These are phyloP conservation scores for Sceloporus undulatus DNA, from an alignment of 2,113 vertebrate genomes.

Conservation along the genomic window DNA sequence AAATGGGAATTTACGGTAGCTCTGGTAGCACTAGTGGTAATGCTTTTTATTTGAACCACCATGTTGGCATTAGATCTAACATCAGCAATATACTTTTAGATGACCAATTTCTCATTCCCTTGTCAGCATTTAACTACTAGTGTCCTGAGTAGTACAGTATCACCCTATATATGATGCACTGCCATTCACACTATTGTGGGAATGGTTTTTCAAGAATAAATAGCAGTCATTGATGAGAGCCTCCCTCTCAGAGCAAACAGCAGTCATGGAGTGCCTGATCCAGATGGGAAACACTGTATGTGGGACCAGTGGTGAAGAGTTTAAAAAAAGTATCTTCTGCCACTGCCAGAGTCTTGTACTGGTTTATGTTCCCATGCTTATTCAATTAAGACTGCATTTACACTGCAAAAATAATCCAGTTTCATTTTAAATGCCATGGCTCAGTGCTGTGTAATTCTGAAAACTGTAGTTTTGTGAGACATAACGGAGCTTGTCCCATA, in stretches of 20 bases:
- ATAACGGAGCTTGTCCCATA: too few relatives aligned
- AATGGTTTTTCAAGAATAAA: not conserved
- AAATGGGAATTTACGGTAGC: conserved; percentile 33
- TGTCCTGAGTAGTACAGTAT: not conserved
- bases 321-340: not conserved
- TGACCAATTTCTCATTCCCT: not conserved
- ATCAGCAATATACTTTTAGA: not conserved
- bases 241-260: not conserved
- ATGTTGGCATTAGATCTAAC: conserved; percentile 21
- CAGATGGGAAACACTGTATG: not conserved
- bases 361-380: not conserved
- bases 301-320: too few relatives aligned
- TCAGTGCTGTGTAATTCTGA: too few relatives aligned
- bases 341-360: not conserved
- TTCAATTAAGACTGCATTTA: not conserved
- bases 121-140: not conserved
- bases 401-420: too few relatives aligned
- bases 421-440: too few relatives aligned
- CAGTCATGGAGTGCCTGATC: not conserved
- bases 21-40: conserved; percentile 27
- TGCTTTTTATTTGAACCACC: not conserved
- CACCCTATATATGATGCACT: not conserved
- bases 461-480: too few relatives aligned
- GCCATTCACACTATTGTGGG: not conserved
- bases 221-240: too few relatives aligned